phyloP scores from a whole-genome alignment of 1,140 invertebrate species.

The Drosophila nannoptera region DNA sequence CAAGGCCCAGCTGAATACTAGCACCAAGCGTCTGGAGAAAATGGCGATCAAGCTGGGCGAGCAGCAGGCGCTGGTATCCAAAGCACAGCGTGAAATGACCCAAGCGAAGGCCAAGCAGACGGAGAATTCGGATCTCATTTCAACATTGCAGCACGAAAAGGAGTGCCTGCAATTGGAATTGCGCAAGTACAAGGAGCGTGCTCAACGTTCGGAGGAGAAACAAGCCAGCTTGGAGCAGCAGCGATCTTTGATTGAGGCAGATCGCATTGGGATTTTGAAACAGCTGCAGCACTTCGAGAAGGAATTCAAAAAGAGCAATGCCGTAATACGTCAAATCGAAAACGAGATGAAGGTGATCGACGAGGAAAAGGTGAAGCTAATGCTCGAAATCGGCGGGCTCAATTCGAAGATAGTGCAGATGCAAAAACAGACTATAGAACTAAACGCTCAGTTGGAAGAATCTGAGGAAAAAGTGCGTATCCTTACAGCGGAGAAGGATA shows the following conservation, averaged over 20 bases:
- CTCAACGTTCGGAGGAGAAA: conserved; percentile 12
- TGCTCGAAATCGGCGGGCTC: conserved; percentile 49
- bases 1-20: conserved; percentile 25
- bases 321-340: neutral
- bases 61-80: conserved; percentile 32
- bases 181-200: conserved; percentile 12
- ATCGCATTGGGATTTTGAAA: neutral
- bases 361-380: conserved; percentile 37
- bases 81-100: conserved; percentile 36
- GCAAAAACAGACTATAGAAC: neutral
- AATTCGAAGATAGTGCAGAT: conserved; percentile 40
- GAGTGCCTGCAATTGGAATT: conserved; percentile 19
- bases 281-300: conserved; percentile 25
- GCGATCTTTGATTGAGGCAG: neutral
- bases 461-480: neutral
- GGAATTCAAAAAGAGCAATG: conserved; percentile 15
- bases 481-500: neutral
- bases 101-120: conserved; percentile 2
- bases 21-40: conserved; percentile 48
- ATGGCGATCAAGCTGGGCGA: conserved; percentile 44
- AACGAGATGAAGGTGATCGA: conserved; percentile 18
- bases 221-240: conserved; percentile 17
- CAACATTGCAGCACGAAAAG: conserved; percentile 40
- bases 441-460: conserved; percentile 7
- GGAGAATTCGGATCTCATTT: conserved; percentile 2